phyloP scores from a whole-genome alignment of 2,797 vertebrate genomes.

The Epinephelus coioides region DNA sequence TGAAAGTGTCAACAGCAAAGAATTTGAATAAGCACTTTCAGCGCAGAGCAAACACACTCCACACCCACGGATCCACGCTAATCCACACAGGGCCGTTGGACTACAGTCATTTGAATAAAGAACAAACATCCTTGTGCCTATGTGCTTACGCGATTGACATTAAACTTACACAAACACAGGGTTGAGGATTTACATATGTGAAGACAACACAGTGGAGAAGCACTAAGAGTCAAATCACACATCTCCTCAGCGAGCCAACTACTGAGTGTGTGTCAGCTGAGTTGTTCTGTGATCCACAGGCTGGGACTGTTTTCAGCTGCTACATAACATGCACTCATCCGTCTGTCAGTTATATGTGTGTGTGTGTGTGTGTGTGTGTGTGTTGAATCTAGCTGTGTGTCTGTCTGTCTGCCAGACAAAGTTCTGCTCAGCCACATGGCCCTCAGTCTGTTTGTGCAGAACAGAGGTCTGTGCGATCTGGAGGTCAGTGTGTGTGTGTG shows the following conservation, averaged over 20 bases:
- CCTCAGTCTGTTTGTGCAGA: constrained; percentile 59
- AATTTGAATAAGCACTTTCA: constrained; percentile 52
- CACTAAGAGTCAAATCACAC: neutral
- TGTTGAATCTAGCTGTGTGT: constrained; percentile 30
- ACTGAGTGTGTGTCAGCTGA: constrained; percentile 36
- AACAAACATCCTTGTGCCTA: constrained; percentile 27
- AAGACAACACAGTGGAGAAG: neutral
- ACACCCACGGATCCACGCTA: constrained; percentile 21
- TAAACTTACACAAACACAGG: constrained; percentile 33
- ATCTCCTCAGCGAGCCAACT: constrained; percentile 7
- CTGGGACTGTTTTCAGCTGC: constrained; percentile 39
- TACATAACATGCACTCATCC: constrained; percentile 28
- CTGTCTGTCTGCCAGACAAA: constrained; percentile 42
- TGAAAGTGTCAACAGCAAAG: constrained; percentile 45
- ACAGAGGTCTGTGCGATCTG: constrained; percentile 17
- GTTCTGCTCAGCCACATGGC: constrained; percentile 54
- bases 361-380: constrained; percentile 24
- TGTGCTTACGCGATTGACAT: constrained; percentile 4
- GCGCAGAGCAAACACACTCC: constrained; percentile 56
- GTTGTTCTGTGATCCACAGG: constrained; percentile 30
- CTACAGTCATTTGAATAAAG: constrained; percentile 34
- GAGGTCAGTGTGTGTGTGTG: constrained; percentile 27
- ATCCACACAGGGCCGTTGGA: constrained; percentile 24
- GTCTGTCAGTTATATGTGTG: constrained; percentile 28
- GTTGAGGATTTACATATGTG: constrained; percentile 29